Conservation (phyloP, 1,140 invertebrate species). For the Araneus ventricosus region DNA sequence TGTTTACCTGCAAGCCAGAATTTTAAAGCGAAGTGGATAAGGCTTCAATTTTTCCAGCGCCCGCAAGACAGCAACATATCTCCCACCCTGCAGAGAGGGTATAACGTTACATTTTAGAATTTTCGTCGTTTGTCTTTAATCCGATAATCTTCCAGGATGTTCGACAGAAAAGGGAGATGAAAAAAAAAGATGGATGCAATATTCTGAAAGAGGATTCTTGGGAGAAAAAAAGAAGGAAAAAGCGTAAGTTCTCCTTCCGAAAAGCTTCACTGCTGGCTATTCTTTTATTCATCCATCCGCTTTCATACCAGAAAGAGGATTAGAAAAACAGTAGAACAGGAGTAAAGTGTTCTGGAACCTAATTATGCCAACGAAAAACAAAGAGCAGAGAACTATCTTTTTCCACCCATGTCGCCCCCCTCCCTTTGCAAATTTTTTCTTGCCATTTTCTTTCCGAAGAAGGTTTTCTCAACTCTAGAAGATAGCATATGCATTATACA, state of each 20-base stretch:
- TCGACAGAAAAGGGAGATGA: not conserved
- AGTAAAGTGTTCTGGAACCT: slow-evolving; percentile 51
- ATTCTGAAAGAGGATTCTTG: not conserved
- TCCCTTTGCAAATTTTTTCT: not conserved
- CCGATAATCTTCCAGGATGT: slow-evolving; percentile 60
- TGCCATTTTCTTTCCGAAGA: not conserved
- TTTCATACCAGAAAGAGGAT: slow-evolving; percentile 28
- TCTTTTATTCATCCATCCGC: slow-evolving; percentile 34
- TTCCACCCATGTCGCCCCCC: not conserved
- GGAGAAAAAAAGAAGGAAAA: not conserved
- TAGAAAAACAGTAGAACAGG: slow-evolving; percentile 54
- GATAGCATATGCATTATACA: not conserved
- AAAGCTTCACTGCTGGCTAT: not conserved
- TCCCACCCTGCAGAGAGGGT: not conserved
- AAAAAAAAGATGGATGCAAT: not conserved
- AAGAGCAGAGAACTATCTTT: slow-evolving; percentile 32
- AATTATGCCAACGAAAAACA: slow-evolving; percentile 63
- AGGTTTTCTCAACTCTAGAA: slow-evolving; percentile 25
- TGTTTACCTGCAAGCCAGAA: not conserved
- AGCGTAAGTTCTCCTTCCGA: not conserved
- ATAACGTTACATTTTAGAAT: slow-evolving; percentile 44
- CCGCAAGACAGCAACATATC: not conserved
- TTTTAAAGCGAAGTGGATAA: not conserved
- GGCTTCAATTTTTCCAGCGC: not conserved
- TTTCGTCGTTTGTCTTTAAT: slow-evolving; percentile 59